Percentiles rank a stretch among this genome's conserved stretches.
These are phyloP conservation scores for Panagrolaimus sp. DNA, from an alignment of 1,140 invertebrate species.

Conservation along the genomic window DNA sequence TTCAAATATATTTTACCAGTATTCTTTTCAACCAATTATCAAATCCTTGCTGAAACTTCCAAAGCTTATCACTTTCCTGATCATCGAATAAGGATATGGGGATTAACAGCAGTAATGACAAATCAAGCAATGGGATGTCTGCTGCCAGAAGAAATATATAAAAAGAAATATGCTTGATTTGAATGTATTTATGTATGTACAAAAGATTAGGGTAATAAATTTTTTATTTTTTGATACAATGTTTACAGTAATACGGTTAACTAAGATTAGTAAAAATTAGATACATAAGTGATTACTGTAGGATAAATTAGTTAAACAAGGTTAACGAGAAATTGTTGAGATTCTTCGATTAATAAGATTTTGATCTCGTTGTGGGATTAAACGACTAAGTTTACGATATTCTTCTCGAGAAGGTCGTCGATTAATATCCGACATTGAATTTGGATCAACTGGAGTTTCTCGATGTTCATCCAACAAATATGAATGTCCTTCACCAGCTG, in stretches of 20 bases:
- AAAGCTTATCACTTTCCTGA: conserved; percentile 6
- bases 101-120: neutral
- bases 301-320: too few species aligned
- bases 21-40: conserved; percentile 3
- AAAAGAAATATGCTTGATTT: too few species aligned
- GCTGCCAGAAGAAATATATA: neutral
- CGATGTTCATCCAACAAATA: neutral
- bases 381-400: neutral
- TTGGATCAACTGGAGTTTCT: neutral
- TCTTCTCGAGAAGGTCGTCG: neutral
- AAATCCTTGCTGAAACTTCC: neutral
- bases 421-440: neutral
- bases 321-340: neutral
- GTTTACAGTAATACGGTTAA: too few species aligned
- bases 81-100: neutral
- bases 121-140: neutral
- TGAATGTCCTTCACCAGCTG: conserved; percentile 9
- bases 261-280: too few species aligned
- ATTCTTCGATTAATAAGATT: neutral
- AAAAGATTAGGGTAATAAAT: too few species aligned
- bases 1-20: neutral
- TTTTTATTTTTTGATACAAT: too few species aligned
- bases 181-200: too few species aligned
- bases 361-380: conserved; percentile 1
- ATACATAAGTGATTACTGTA: too few species aligned